These are phyloP conservation scores for Okamejei kenojei DNA, from an alignment of 2,797 vertebrate genomes.

Conservation along the genomic window DNA sequence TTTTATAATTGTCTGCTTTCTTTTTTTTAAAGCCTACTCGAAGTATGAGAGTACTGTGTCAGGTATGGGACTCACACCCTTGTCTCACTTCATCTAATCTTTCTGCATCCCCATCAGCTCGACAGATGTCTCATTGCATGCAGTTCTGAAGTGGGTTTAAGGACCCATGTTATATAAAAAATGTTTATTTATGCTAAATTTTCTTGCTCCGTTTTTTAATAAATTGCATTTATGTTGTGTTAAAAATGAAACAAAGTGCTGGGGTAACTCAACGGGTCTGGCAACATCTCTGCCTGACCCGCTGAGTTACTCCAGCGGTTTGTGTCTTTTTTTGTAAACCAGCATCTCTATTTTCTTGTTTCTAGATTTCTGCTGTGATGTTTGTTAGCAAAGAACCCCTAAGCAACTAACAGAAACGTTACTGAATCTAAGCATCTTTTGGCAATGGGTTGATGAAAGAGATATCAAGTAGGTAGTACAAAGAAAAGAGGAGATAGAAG, in stretches of 20 bases:
- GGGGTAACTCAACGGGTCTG: too few relatives aligned
- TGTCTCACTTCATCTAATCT: constrained; percentile 61
- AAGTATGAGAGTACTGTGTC: constrained; percentile 99
- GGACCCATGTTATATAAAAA: background rate
- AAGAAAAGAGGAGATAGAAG: background rate
- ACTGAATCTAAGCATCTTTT: background rate
- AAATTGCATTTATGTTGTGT: background rate
- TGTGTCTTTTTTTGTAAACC: too few relatives aligned
- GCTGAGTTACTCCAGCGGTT: too few relatives aligned
- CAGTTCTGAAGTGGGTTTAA: background rate
- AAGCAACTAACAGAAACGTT: background rate
- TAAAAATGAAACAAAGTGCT: too few relatives aligned
- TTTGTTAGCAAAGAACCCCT: background rate
- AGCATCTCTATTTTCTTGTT: too few relatives aligned
- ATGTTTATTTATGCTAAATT: background rate
- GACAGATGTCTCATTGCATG: constrained; percentile 21
- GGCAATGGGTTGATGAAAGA: too few relatives aligned
- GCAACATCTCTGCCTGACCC: too few relatives aligned
- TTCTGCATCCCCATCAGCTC: background rate
- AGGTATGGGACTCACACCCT: constrained; percentile 82
- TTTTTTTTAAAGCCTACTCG: constrained; percentile 97
- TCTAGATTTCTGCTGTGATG: background rate
- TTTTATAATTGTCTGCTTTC: constrained; percentile 76
- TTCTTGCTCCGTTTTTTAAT: background rate
- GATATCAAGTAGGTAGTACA: background rate